Base-by-base conservation (phyloP, 2,113 vertebrate genomes). In the Pavo muticus region DNA sequence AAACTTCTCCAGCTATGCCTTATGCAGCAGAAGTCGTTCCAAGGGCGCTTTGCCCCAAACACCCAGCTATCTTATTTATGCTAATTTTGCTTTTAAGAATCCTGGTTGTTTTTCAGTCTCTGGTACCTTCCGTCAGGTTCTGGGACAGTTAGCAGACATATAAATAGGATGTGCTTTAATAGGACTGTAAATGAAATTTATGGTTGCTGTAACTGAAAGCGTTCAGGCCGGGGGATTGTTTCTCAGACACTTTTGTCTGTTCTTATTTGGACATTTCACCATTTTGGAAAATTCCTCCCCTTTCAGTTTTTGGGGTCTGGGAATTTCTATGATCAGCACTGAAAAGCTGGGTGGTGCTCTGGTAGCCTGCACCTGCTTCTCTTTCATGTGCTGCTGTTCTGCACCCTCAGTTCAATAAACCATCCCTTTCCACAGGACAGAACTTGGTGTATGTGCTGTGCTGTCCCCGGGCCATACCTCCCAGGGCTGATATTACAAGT, bases 131-230 rank as follows among this genome's bases (percentile, higher is more conserved):
- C 63, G 61, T 10, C 56, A n/a, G 77, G 64, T 61, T 39, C 68
- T 4, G 6, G 88, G 73, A 84, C 77, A 63, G 54, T 9, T 71
- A 72, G 68, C 89, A 85, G 91, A 57, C 1, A 4, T 65, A 50
- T 59, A 87, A 92, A 85, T 82, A 92, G 89, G 64, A 79, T 69
- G 82, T 14, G 23, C 75, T 95, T 76, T 75, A 89, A 71, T 42
- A 68, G 24, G 85, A 61, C 78, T 48, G 82, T 89, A 90, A 94
- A 89, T 75, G 79, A 84, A 52, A 87, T 80, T 82, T 72, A 89
- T 37, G 59, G 63, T 84, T 47, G 47, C 80, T 88, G 69, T 61
- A 74, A 87, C 25, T 69, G 20, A 14, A 57, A 39, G 65, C 23
- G 11, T 35, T 64, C 73, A 5, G 70, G 65, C 44, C 74, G 20